Evolutionary conservation across 2,113 vertebrate species (phyloP), one percentile per base, ranked within the genome.

Genomic region (Synchiropus splendidus): DNA sequence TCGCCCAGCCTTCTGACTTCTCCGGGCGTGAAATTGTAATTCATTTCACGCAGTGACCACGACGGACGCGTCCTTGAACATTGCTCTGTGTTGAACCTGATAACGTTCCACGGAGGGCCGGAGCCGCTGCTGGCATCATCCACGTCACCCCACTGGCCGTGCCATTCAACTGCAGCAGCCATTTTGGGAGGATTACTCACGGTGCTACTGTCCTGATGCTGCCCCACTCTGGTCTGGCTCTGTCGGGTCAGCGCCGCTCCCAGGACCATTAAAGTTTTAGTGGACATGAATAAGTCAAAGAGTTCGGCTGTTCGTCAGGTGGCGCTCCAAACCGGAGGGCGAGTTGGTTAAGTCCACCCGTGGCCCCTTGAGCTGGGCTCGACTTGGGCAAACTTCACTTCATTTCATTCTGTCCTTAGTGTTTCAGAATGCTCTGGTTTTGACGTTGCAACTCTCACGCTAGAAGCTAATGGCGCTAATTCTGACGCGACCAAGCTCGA

Each of bases 241-340:
- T 79, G 81, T 81, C 78, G 79, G 79, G 76, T 72, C 72, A 32
- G 16, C 31, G 56, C 61, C 42, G 54, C 75, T 74, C 64, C 59
- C 54, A 69, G 78, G 76, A 66, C 65, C 78, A 78, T 84, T 77
- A 77, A 61, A 82, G 64, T 78, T 81, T 80, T 63, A 83, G 69
- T 69, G 61, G 40, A 70, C 68, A 75, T 85, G 73, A 82, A 83
- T 81, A 83, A 83, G 74, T 81, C 59, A 84, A 53, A 61, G 67
- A 58, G 51, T 57, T 59, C 61, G 72, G 66, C 53, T 70, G 78
- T 61, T 77, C 72, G 80, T 80, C 68, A 75, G 37, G 51, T 53
- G 21, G 68, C 46, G 58, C 45, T 27, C n/a, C n/a, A n/a, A n/a
- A n/a, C n/a, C n/a, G n/a, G n/a, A n/a, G n/a, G n/a, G n/a, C n/a